Conservation (phyloP, 1,140 invertebrate species). For the Drosophila nikananu region DNA sequence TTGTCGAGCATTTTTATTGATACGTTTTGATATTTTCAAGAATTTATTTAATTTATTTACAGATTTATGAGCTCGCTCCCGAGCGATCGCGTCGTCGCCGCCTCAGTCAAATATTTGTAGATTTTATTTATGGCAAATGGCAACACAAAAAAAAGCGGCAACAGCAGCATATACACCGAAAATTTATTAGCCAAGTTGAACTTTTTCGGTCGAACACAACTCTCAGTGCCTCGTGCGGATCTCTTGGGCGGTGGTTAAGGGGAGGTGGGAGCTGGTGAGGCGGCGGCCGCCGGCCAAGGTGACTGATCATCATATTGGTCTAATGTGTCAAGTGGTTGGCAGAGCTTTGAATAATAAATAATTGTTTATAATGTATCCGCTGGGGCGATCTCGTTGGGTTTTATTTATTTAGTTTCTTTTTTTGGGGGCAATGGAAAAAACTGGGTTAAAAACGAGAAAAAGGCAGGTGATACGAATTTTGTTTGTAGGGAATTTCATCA, state of each 20-base stretch:
- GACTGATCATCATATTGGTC: constrained; percentile 74
- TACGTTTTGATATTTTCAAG: constrained; percentile 79
- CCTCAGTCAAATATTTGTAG: constrained; percentile 76
- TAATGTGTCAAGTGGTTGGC: constrained; percentile 75
- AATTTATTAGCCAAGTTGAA: constrained; percentile 78
- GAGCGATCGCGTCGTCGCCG: constrained; percentile 29
- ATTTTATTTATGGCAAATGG: constrained; percentile 75
- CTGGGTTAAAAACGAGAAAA: constrained; percentile 35
- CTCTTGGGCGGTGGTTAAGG: background rate
- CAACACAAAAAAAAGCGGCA: constrained; percentile 11
- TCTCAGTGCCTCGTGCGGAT: constrained; percentile 48
- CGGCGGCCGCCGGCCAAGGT: constrained; percentile 51
- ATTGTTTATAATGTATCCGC: constrained; percentile 58
- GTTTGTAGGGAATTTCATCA: constrained; percentile 24
- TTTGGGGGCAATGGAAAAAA: constrained; percentile 20
- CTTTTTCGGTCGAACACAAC: constrained; percentile 55
- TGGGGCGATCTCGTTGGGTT: constrained; percentile 19
- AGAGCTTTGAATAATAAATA: constrained; percentile 65
- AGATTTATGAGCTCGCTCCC: constrained; percentile 76
- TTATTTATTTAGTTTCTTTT: constrained; percentile 14
- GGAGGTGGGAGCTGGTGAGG: background rate
- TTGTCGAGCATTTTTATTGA: constrained; percentile 83
- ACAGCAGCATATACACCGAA: constrained; percentile 35
- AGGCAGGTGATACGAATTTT: background rate
- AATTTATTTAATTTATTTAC: constrained; percentile 82